Evolutionary conservation across 2,113 vertebrate species (phyloP).

Genomic region (Cephalopterus ornatus): DNA sequence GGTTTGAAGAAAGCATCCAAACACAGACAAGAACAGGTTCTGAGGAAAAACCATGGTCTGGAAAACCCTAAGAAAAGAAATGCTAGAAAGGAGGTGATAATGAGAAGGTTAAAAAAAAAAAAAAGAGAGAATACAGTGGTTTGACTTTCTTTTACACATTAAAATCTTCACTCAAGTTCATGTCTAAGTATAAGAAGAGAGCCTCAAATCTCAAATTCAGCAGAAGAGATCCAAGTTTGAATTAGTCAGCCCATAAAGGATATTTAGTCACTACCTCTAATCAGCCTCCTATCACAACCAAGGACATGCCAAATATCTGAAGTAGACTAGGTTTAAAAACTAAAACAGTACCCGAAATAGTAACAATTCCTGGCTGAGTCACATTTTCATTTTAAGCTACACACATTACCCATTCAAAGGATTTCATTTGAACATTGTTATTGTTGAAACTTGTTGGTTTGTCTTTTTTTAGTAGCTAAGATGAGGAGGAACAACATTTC

Average conservation of each 20-base stretch:
- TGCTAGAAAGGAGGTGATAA: neutral
- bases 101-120: neutral
- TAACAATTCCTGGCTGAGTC: conserved; percentile 37
- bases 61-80: neutral
- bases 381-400: conserved; percentile 24
- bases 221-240: neutral
- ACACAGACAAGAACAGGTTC: neutral
- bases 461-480: neutral
- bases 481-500: conserved; percentile 16
- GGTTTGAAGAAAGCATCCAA: neutral
- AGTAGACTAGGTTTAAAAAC: neutral
- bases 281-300: neutral
- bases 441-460: conserved; percentile 2
- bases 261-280: neutral
- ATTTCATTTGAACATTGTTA: conserved; percentile 12
- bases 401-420: neutral
- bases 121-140: neutral
- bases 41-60: neutral
- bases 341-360: conserved; percentile 29
- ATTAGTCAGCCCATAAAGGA: neutral
- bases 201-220: neutral
- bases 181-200: neutral
- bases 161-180: neutral
- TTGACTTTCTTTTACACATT: neutral
- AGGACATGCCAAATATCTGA: neutral